Percentiles rank a stretch among this genome's conserved stretches.
phyloP scores from a whole-genome alignment of 1,140 invertebrate genomes.

The Drosophila kanapiae region DNA sequence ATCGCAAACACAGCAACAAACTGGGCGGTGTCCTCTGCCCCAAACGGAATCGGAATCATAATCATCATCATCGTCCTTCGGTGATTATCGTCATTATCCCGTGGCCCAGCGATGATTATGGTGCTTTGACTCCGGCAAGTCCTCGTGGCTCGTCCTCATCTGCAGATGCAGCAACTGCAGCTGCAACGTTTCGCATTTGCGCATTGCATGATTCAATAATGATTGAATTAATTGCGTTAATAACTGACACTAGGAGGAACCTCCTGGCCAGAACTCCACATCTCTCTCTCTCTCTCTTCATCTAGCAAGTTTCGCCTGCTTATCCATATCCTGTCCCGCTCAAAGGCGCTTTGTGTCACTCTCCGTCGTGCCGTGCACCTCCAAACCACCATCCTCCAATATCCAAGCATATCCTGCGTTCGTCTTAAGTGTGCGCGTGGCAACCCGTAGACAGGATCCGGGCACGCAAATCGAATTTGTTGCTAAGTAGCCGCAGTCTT shows the following conservation, averaged over 20 bases:
- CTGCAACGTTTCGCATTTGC: constrained; percentile 74
- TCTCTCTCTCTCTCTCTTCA: not conserved
- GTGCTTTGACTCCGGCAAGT: constrained; percentile 59
- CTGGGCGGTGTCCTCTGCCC: constrained; percentile 4
- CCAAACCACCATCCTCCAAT: not conserved
- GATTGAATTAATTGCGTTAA: constrained; percentile 85
- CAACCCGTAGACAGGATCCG: constrained; percentile 68
- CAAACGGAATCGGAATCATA: constrained; percentile 50
- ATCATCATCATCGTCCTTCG: constrained; percentile 56
- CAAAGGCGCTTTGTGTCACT: constrained; percentile 77
- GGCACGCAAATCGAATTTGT: constrained; percentile 77
- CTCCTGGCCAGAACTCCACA: constrained; percentile 1
- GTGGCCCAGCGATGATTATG: constrained; percentile 57
- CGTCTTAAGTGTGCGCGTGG: constrained; percentile 79
- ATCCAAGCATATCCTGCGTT: not conserved
- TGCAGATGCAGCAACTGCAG: constrained; percentile 5
- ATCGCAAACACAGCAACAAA: constrained; percentile 57
- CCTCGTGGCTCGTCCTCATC: not conserved
- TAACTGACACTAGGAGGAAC: constrained; percentile 80
- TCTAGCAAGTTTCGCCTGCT: constrained; percentile 13
- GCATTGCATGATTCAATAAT: constrained; percentile 85
- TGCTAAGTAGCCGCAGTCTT: constrained; percentile 75
- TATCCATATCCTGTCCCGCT: constrained; percentile 47
- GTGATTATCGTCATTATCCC: constrained; percentile 64
- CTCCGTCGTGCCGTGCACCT: not conserved